phyloP scores from a whole-genome alignment of 2,113 vertebrate genomes.

The Nothoprocta perdicaria region DNA sequence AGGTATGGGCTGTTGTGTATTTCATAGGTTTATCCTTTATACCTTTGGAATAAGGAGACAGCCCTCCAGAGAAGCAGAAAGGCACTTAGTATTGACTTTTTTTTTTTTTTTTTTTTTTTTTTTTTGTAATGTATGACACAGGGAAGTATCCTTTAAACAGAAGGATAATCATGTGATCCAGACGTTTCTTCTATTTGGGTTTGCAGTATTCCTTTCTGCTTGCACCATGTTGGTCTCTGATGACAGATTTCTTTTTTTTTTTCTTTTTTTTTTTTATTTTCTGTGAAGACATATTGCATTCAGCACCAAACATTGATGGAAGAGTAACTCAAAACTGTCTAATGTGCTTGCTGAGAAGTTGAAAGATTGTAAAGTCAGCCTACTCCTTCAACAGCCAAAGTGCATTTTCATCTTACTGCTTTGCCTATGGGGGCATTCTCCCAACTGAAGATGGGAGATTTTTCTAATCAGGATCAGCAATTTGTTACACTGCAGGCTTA shows the following conservation, averaged over 20 bases:
- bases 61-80: background rate
- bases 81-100: too few relatives aligned
- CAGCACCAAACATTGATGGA: background rate
- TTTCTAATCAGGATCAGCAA: background rate
- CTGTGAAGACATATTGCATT: background rate
- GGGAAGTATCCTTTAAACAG: background rate
- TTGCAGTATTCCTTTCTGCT: background rate
- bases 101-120: background rate
- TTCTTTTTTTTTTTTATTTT: background rate
- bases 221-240: background rate
- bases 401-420: background rate
- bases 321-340: background rate
- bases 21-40: background rate
- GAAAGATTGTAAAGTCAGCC: background rate
- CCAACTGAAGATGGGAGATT: background rate
- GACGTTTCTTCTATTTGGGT: background rate
- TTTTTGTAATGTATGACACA: background rate
- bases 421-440: background rate
- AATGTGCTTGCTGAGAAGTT: background rate
- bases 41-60: background rate
- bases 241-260: background rate
- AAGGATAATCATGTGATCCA: background rate
- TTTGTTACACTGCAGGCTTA: background rate
- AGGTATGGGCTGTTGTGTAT: background rate
- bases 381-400: background rate